These are phyloP conservation scores for Ciconia nigra DNA, from an alignment of 2,797 vertebrate species.

Conservation along the genomic window DNA sequence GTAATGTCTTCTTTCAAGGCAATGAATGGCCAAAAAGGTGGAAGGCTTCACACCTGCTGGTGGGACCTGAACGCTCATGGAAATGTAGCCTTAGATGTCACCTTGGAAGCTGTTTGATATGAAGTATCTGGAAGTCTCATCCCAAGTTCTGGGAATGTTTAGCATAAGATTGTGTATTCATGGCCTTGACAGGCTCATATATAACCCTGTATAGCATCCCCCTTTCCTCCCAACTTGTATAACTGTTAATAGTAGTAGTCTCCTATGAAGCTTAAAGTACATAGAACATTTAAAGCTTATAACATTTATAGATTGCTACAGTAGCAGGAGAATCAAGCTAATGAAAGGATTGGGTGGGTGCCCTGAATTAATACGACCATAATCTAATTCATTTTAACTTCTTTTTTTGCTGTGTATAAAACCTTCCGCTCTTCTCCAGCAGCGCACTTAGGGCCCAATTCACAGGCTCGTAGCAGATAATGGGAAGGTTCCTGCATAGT, in stretches of 20 bases:
- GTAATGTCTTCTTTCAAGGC: not conserved
- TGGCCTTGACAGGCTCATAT: slow-evolving; percentile 1
- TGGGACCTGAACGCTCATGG: not conserved
- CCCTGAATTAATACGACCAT: slow-evolving; percentile 51
- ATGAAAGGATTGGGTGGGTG: slow-evolving; percentile 63
- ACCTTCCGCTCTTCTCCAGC: not conserved
- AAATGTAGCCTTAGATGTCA: not conserved
- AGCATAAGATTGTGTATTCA: not conserved
- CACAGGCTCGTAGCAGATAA: not conserved
- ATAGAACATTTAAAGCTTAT: slow-evolving; percentile 39
- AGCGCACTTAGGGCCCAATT: not conserved
- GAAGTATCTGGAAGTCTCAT: not conserved
- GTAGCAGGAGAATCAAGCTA: slow-evolving; percentile 52
- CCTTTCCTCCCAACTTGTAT: not conserved
- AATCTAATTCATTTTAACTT: slow-evolving; percentile 59
- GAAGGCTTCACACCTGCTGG: not conserved
- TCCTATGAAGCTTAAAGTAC: slow-evolving; percentile 29
- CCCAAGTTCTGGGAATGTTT: slow-evolving; percentile 34
- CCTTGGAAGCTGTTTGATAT: not conserved
- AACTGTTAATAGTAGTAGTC: slow-evolving; percentile 26
- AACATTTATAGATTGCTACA: slow-evolving; percentile 49
- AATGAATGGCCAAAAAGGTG: not conserved
- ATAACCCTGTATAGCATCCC: not conserved
- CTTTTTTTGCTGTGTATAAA: slow-evolving; percentile 6
- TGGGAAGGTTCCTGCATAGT: not conserved